Conservation (phyloP, 2,888 invertebrate genomes). For the Siphlonurus alternatus region DNA sequence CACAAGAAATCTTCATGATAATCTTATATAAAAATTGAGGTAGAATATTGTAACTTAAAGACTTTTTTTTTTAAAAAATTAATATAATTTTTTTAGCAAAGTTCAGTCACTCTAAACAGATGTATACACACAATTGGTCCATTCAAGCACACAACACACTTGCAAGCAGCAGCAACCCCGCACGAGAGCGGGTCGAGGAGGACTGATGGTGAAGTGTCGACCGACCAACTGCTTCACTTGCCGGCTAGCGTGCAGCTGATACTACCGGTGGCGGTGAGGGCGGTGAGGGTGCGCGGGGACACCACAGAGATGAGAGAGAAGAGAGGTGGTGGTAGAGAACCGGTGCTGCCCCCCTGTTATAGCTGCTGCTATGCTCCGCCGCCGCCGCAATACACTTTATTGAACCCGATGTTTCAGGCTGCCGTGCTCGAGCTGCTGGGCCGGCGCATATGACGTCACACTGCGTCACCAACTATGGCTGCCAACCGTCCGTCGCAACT, state of each 20-base stretch:
- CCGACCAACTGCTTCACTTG: neutral
- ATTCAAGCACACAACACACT: too few relatives aligned
- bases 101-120: too few relatives aligned
- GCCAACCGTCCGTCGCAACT: neutral
- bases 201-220: neutral
- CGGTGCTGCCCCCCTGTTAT: neutral
- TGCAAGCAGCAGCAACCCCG: too few relatives aligned
- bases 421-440: constrained; percentile 5
- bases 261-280: neutral
- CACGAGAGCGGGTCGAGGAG: too few relatives aligned
- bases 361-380: neutral
- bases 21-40: too few relatives aligned
- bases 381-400: constrained; percentile 15
- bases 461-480: constrained; percentile 17
- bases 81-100: too few relatives aligned
- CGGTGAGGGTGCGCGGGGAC: too few relatives aligned
- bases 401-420: constrained; percentile 11
- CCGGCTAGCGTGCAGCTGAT: neutral
- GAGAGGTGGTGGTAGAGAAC: neutral
- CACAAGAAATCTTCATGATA: neutral
- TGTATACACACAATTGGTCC: too few relatives aligned
- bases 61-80: too few relatives aligned
- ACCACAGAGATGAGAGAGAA: too few relatives aligned
- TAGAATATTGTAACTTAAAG: too few relatives aligned
- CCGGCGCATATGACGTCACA: constrained; percentile 17